These are phyloP conservation scores for Siphamia tubifer DNA, from an alignment of 2,113 vertebrate genomes.

Conservation along the genomic window DNA sequence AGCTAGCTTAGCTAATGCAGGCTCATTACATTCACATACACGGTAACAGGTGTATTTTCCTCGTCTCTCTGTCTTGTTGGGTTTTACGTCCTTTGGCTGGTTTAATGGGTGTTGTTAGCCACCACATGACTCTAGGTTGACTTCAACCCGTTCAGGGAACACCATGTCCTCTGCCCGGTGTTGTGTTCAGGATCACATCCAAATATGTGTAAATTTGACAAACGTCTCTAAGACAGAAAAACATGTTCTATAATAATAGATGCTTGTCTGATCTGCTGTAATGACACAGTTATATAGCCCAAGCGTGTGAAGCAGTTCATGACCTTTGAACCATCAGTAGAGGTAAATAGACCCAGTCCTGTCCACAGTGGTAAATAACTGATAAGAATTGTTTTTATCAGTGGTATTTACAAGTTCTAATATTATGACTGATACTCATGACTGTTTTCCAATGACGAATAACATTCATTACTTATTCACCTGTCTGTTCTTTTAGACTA, in stretches of 20 bases:
- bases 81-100: neutral
- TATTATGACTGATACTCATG: too few species aligned
- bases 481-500: too few species aligned
- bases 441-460: too few species aligned
- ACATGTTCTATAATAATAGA: too few species aligned
- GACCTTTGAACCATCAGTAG: neutral
- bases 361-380: too few species aligned
- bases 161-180: conserved; percentile 25
- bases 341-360: neutral
- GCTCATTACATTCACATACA: neutral
- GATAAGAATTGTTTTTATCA: too few species aligned
- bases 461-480: too few species aligned
- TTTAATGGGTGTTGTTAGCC: neutral
- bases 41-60: neutral
- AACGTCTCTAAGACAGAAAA: too few species aligned
- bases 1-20: conserved; percentile 6
- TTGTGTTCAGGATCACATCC: neutral
- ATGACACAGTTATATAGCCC: too few species aligned
- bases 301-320: neutral
- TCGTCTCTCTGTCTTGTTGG: neutral
- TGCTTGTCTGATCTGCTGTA: too few species aligned
- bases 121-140: neutral
- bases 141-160: neutral
- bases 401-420: too few species aligned
- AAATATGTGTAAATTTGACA: neutral